Percentiles rank a stretch among this genome's conserved stretches.
phyloP scores from a whole-genome alignment of 2,888 invertebrate species.

The Octodonta nipae region DNA sequence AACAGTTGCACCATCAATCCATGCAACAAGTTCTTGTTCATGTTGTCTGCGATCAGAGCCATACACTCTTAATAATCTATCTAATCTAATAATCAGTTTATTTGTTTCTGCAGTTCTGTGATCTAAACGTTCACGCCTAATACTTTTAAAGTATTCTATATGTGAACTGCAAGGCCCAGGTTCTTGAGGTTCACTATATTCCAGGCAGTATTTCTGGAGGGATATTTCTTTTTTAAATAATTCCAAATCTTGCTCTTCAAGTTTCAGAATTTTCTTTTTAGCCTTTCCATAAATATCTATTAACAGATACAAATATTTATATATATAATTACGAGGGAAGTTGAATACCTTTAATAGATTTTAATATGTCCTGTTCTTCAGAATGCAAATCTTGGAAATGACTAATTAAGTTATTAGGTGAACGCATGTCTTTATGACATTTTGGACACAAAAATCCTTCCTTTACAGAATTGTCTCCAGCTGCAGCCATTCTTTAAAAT shows the following conservation, averaged over 20 bases:
- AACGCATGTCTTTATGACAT: conserved; percentile 80
- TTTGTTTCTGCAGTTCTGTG: conserved; percentile 89
- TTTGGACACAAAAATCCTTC: conserved; percentile 94
- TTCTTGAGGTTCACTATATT: conserved; percentile 46
- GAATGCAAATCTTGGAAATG: conserved; percentile 85
- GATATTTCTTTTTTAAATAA: conserved; percentile 40
- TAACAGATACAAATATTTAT: too few species aligned
- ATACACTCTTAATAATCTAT: conserved; percentile 70
- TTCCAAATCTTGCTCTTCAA: conserved; percentile 55
- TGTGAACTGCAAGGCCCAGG: conserved; percentile 53
- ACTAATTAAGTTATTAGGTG: conserved; percentile 64
- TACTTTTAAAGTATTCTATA: conserved; percentile 62
- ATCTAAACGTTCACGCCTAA: conserved; percentile 57
- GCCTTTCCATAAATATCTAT: conserved; percentile 71
- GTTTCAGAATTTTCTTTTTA: conserved; percentile 71
- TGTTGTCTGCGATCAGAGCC: conserved; percentile 59
- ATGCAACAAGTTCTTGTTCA: conserved; percentile 68
- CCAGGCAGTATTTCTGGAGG: conserved; percentile 30
- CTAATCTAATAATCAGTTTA: conserved; percentile 82
- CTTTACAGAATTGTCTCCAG: conserved; percentile 40
- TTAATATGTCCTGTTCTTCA: conserved; percentile 72
- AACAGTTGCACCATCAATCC: conserved; percentile 85
- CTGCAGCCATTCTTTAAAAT: too few species aligned
- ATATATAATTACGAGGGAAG: not conserved
- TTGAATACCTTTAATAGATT: conserved; percentile 56